phyloP scores from a whole-genome alignment of 2,888 invertebrate genomes.

The Seladonia tumulorum region DNA sequence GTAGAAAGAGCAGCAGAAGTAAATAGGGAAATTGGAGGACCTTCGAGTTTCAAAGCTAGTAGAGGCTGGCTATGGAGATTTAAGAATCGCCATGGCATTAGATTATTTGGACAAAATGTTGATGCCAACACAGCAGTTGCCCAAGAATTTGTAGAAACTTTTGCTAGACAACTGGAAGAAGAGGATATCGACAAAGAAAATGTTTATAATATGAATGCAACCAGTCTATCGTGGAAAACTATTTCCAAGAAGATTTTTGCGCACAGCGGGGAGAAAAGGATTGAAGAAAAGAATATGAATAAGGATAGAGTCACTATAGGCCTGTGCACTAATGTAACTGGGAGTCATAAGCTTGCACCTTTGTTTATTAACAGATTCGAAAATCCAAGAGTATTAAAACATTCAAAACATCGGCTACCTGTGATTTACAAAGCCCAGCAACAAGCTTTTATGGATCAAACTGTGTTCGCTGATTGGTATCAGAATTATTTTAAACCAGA shows the following conservation, averaged over 20 bases:
- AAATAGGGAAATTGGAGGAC: slow-evolving; percentile 23
- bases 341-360: slow-evolving; percentile 17
- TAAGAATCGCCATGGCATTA: slow-evolving; percentile 19
- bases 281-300: slow-evolving; percentile 6
- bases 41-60: slow-evolving; percentile 22
- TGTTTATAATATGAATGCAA: slow-evolving; percentile 19
- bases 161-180: slow-evolving; percentile 1
- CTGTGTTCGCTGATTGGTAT: slow-evolving; percentile 25
- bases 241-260: slow-evolving; percentile 2
- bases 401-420: slow-evolving; percentile 9
- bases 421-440: slow-evolving; percentile 20
- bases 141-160: slow-evolving; percentile 12
- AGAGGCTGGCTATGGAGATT: slow-evolving; percentile 30
- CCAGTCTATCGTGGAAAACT: background rate
- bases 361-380: slow-evolving; percentile 18
- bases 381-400: slow-evolving; percentile 25
- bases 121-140: background rate
- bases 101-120: slow-evolving; percentile 5
- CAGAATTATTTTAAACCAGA: slow-evolving; percentile 17
- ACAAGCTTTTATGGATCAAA: slow-evolving; percentile 4
- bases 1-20: slow-evolving; percentile 24
- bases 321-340: slow-evolving; percentile 14
- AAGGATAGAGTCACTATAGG: slow-evolving; percentile 20
- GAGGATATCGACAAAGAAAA: slow-evolving; percentile 27
- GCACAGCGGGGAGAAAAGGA: background rate